Conservation (phyloP, 2,888 invertebrate genomes). For the Homarus gammarus region DNA sequence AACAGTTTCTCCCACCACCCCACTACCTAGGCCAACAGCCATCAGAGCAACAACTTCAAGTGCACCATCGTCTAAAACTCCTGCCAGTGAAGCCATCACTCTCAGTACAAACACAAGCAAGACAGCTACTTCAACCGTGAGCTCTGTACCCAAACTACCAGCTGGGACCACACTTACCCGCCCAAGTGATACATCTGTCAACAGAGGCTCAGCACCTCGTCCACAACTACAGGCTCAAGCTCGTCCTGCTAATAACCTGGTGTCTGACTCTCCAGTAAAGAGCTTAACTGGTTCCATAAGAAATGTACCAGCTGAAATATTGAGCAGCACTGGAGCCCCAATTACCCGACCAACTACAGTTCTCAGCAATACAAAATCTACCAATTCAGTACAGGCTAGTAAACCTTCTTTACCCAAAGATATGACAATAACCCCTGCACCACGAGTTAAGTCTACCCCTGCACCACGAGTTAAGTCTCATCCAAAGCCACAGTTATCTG, state of each 20-base stretch:
- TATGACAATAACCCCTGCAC: constrained; percentile 59
- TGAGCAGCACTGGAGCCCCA: not conserved
- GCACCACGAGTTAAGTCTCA: constrained; percentile 52
- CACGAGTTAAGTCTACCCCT: constrained; percentile 53
- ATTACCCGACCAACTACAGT: constrained; percentile 4
- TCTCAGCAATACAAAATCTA: not conserved
- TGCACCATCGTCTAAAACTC: not conserved
- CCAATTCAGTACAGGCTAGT: not conserved
- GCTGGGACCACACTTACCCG: constrained; percentile 59
- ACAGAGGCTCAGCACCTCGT: constrained; percentile 46
- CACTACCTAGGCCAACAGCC: not conserved
- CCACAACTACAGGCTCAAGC: constrained; percentile 47
- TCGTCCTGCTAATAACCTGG: constrained; percentile 28
- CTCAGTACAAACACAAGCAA: not conserved
- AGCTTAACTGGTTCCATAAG: constrained; percentile 31
- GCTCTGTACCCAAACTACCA: constrained; percentile 62
- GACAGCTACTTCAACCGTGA: not conserved
- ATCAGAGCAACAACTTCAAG: not conserved
- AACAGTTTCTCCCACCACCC: too few species aligned
- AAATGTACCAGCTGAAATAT: constrained; percentile 28
- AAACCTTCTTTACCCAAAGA: constrained; percentile 50
- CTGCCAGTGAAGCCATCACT: not conserved
- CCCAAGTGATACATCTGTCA: constrained; percentile 31
- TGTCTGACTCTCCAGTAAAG: constrained; percentile 10
- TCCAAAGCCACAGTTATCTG: not conserved